phyloP scores from a whole-genome alignment of 2,797 vertebrate species.

The Knipowitschia caucasica region DNA sequence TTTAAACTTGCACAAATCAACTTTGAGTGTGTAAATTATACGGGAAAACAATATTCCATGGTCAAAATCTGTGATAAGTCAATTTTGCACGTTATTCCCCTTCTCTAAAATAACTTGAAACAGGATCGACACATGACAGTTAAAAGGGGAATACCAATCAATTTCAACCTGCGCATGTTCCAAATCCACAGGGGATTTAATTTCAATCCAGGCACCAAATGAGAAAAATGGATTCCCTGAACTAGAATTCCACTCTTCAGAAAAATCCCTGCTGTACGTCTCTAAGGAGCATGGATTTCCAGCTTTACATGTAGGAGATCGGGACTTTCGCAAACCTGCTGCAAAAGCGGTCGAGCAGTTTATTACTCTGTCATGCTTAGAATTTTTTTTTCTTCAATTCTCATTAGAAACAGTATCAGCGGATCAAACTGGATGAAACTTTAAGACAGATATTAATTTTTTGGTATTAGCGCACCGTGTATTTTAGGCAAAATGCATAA shows the following conservation, averaged over 20 bases:
- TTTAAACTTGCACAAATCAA: no score
- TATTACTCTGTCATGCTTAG: slow-evolving; percentile 3
- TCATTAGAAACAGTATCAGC: not conserved
- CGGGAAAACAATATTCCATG: no score
- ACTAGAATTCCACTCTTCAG: slow-evolving; percentile 18
- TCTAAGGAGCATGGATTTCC: slow-evolving; percentile 13
- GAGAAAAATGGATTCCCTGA: slow-evolving; percentile 49
- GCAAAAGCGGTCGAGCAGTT: slow-evolving; percentile 2
- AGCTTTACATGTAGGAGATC: slow-evolving; percentile 4
- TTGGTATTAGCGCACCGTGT: no score
- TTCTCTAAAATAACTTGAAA: no score
- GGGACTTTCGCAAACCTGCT: not conserved
- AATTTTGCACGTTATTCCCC: no score
- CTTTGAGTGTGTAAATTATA: no score
- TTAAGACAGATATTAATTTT: not conserved
- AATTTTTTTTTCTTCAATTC: not conserved
- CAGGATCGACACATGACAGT: slow-evolving; percentile 21
- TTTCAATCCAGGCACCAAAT: slow-evolving; percentile 47
- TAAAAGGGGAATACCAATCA: slow-evolving; percentile 33
- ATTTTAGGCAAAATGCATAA: no score
- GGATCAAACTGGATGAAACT: no score
- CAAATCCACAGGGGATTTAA: slow-evolving; percentile 17
- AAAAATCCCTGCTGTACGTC: slow-evolving; percentile 24
- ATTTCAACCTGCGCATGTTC: slow-evolving; percentile 37
- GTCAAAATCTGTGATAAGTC: no score